Evolutionary conservation across 2,888 invertebrate species (phyloP).

Genomic region (Chymomyza procnemis): DNA sequence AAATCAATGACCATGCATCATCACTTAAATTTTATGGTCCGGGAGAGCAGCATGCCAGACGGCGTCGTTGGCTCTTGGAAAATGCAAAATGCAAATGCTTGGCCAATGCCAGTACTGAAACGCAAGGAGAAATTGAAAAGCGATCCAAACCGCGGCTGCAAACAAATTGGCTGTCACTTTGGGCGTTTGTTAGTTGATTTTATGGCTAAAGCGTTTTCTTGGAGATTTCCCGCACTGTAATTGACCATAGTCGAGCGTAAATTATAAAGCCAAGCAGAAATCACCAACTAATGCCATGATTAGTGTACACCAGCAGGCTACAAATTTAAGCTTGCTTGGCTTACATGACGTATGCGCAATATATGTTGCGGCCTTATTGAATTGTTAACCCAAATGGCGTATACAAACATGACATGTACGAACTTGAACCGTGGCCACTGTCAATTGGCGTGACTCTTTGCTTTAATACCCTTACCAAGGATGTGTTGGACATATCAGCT

Average conservation of each 20-base stretch:
- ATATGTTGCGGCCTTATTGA: slow-evolving; percentile 53
- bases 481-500: neutral
- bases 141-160: neutral
- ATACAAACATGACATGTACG: neutral
- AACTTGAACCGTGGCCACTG: neutral
- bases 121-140: neutral
- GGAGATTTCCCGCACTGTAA: slow-evolving; percentile 5
- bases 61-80: neutral
- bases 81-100: neutral
- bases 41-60: neutral
- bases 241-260: slow-evolving; percentile 21
- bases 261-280: slow-evolving; percentile 52
- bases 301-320: slow-evolving; percentile 27
- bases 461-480: neutral
- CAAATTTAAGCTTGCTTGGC: slow-evolving; percentile 1
- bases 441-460: neutral
- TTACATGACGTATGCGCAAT: neutral
- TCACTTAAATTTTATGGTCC: neutral
- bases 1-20: neutral
- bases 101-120: neutral
- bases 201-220: neutral
- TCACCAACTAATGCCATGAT: slow-evolving; percentile 51
- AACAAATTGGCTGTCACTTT: neutral
- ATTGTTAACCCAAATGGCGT: slow-evolving; percentile 48
- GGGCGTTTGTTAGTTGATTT: slow-evolving; percentile 1